Evolutionary conservation across 2,797 vertebrate genomes (phyloP), one percentile per base, ranked within the genome.

Genomic region (Amblyopsis hoosieri): DNA sequence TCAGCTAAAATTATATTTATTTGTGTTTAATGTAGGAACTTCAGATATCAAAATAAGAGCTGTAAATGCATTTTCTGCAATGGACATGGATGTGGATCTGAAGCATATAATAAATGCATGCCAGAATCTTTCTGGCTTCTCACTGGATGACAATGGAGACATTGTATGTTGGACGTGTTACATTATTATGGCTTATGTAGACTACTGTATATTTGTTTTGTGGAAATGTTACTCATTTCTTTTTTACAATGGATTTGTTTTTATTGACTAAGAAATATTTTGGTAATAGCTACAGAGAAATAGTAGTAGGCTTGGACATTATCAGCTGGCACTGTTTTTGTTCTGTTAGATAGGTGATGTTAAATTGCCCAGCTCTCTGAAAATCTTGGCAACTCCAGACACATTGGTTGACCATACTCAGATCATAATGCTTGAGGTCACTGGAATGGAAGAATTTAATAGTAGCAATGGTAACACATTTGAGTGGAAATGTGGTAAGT

Each of bases 41-140:
- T 87, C 93, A 37, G 77, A 71, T 70, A 87, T 97, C 71, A 93
- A 84, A 1, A 88, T 96, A 46, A 80, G 59, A 80, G 96, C 94
- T 57, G 72, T 48, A 69, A 96, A 98, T 11, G 69, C 74, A 60
- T 84, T 97, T 72, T 96, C 94, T 2, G 89, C 86, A 66, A 60
- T 70, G 75, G 94, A 93, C 37, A 54, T 90, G 70, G 90, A 95
- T 3, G 84, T 94, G 29, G 92, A 95, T 60, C 78, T 94, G 1
- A 90, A 93, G 69, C 92, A 79, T 13, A 66, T 95, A 81, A 91
- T 90, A 0, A 75, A 91, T 56, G 68, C 85, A 59, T 93, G 95
- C 67, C 90, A 89, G 75, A 79, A 84, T 66, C 72, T 85, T 52
- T 79, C 79, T 9, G 70, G 76, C 13, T 33, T 19, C 17, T 72